Evolutionary conservation across 2,888 invertebrate species (phyloP), one percentile per base, ranked within the genome.

Genomic region (Neocrepidodera transversa): DNA sequence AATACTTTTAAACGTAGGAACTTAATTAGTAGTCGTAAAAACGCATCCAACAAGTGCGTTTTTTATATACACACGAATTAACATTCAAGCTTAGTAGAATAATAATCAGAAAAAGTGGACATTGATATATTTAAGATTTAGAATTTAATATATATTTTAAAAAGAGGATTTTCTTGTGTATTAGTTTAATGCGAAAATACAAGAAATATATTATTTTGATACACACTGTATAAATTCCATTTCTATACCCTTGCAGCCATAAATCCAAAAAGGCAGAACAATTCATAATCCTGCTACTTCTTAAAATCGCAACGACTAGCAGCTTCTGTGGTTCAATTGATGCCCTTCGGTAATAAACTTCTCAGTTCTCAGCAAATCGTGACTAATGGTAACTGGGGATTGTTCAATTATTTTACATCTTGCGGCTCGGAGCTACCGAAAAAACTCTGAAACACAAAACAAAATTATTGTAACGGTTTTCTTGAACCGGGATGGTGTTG

Each of bases 311-410:
- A 16, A 11, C 45, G 30, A 35, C 50, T 49, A 47, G 45, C 58
- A 52, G 64, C 64, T 64, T 57, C 64, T 64, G 64, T 64, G 58
- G 61, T 45, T 28, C 26, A 64, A 64, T 62, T 54, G 61, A 59
- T 54, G 53, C 51, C 64, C 64, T 49, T 30, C 18, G 38, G 60
- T 51, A 36, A 51, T 58, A 35, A 38, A 50, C 43, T 58, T 26
- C 50, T n/a, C 10, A 58, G 49, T 58, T 57, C 10, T 55, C 30
- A 13, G 18, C 45, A 17, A 62, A 55, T 61, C 64, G 64, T 64
- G 64, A 58, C 53, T 57, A 47, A 61, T 61, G 48, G 49, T 53
- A 61, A 50, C 53, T 49, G 42, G 49, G 42, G 57, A 59, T 64
- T 62, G 61, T 62, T 56, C 56, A 58, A 54, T 62, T 60, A 62